Evolutionary conservation across 2,888 invertebrate genomes (phyloP).

Genomic region (Rotaria sp.): DNA sequence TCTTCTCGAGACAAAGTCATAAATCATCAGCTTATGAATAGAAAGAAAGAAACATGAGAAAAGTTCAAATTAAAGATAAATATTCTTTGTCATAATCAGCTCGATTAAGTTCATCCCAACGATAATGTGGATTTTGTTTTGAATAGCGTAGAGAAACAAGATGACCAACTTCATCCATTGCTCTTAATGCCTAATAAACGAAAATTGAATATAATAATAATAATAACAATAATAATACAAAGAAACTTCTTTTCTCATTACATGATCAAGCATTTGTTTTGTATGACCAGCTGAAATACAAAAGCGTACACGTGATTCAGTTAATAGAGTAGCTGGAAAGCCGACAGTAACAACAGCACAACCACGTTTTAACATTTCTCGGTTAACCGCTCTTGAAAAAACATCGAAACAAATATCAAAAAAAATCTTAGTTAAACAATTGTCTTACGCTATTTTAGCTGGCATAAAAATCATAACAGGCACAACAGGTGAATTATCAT

Average conservation of each 20-base stretch:
- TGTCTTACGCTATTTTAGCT: constrained; percentile 78
- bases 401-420: constrained; percentile 41
- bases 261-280: constrained; percentile 76
- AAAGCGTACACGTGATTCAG: constrained; percentile 70
- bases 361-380: constrained; percentile 71
- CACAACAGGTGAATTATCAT: constrained; percentile 88
- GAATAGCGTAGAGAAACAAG: constrained; percentile 70
- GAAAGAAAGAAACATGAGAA: neutral
- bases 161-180: constrained; percentile 62
- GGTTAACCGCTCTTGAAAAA: constrained; percentile 68
- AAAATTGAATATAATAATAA: neutral
- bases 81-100: neutral
- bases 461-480: constrained; percentile 88
- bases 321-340: constrained; percentile 90
- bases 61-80: neutral
- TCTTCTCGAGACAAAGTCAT: neutral
- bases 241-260: neutral
- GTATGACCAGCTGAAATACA: constrained; percentile 91
- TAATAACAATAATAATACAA: neutral
- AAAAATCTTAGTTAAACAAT: no score
- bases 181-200: constrained; percentile 45
- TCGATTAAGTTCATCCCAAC: neutral
- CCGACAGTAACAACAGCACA: constrained; percentile 91
- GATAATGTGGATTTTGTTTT: constrained; percentile 26
- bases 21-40: neutral